A percentile compares a stretch with the other conserved stretches of the same genome.
phyloP scores from a whole-genome alignment of 2,888 invertebrate genomes.

The Heliconius hortense region DNA sequence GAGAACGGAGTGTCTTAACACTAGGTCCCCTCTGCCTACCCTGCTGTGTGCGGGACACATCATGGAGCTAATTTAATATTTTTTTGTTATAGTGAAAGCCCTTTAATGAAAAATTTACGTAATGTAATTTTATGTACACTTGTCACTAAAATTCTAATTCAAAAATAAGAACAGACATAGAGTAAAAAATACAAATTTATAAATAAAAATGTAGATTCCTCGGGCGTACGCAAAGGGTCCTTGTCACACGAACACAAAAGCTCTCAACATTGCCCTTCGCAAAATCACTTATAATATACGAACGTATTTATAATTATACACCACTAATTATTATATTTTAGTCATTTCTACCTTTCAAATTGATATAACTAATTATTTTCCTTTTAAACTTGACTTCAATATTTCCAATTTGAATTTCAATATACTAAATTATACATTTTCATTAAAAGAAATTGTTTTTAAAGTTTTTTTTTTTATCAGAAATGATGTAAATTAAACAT shows the following conservation, averaged over 20 bases:
- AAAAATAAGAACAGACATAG: background rate
- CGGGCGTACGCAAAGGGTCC: constrained; percentile 56
- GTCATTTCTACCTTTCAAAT: background rate
- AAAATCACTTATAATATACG: constrained; percentile 64
- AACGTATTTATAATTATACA: constrained; percentile 41
- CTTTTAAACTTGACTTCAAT: too few relatives aligned
- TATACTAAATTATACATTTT: too few relatives aligned
- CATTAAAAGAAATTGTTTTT: background rate
- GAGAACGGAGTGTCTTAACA: too few relatives aligned
- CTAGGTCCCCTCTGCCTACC: too few relatives aligned
- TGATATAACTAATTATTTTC: too few relatives aligned
- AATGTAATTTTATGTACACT: background rate
- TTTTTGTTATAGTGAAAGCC: too few relatives aligned
- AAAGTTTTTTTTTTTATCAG: background rate
- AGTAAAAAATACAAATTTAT: constrained; percentile 19
- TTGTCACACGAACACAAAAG: constrained; percentile 57
- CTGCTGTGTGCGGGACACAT: too few relatives aligned
- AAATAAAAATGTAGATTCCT: constrained; percentile 38
- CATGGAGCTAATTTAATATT: too few relatives aligned
- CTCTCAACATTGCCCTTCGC: constrained; percentile 57
- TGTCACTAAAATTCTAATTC: background rate
- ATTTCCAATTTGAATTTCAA: too few relatives aligned
- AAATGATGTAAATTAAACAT: constrained; percentile 34
- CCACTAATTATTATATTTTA: constrained; percentile 20
- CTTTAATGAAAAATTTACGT: too few relatives aligned